Evolutionary conservation across 2,797 vertebrate species (phyloP).

Genomic region (Artibeus jamaicensis): DNA sequence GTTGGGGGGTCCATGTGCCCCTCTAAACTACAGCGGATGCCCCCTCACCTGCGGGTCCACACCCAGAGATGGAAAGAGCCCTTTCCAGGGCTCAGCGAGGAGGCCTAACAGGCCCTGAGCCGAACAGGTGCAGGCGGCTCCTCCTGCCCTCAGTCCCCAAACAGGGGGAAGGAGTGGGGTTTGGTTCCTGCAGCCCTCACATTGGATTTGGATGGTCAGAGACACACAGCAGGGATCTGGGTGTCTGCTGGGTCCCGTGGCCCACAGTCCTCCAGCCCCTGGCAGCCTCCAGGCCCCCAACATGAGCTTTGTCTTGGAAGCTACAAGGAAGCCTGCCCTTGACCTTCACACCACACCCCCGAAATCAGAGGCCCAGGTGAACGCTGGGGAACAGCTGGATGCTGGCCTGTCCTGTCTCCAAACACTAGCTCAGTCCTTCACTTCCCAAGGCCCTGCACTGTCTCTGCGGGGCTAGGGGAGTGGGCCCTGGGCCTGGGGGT

Average conservation of each 20-base stretch:
- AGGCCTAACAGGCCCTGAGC: background rate
- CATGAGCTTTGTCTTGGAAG: background rate
- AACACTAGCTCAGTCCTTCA: accelerated
- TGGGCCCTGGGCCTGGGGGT: background rate
- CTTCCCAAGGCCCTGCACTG: background rate
- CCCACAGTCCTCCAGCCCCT: background rate
- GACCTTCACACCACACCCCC: background rate
- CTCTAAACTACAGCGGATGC: background rate
- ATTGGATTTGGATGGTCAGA: accelerated
- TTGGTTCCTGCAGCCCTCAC: no score
- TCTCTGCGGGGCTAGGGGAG: accelerated
- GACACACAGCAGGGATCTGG: no score
- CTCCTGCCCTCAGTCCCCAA: no score
- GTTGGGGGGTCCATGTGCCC: background rate
- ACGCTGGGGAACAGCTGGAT: background rate
- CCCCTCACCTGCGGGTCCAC: background rate
- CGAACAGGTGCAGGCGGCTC: accelerated
- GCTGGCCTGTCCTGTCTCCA: accelerated
- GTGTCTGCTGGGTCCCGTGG: background rate
- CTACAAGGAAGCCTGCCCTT: background rate
- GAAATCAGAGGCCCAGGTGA: background rate
- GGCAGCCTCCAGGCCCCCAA: background rate
- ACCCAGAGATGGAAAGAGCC: no score
- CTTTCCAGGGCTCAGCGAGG: no score
- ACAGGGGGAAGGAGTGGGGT: accelerated